Evolutionary conservation across 2,113 vertebrate species (phyloP), one percentile per base, ranked within the genome.

Genomic region (Phyllostomus hastatus): DNA sequence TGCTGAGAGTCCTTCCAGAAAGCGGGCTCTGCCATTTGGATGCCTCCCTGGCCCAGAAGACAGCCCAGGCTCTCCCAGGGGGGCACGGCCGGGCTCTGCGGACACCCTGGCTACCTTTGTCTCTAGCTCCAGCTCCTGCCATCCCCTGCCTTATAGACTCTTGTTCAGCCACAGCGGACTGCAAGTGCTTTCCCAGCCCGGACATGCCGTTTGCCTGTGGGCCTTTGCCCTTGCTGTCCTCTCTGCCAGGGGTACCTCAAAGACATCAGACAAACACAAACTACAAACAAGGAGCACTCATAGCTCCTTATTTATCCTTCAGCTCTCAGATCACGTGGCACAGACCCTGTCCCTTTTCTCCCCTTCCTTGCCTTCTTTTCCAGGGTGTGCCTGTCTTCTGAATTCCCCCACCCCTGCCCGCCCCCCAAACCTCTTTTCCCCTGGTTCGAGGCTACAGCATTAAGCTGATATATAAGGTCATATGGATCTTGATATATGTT

Each of bases 161-260:
- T 73, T 61, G 6, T 31, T 95, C 17, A 64, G 35, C 35, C 17
- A 33, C 9, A 67, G 66, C 31, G 24, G 81, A 52, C 9, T 2
- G 3, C 33, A 1, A 22, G 1, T 38, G 5, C n/a, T 67, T 50
- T 35, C 26, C 33, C 2, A 5, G 22, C 9, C 0, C 26, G 67
- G 64, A 75, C 12, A 3, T 35, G 19, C 43, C 11, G 24, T 69
- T 50, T 38, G n/a, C 52, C 14, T 82, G 26, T 33, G 59, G 35
- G 19, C 59, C 76, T 95, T 67, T 48, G 22, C 46, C 91, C 2
- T 35, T 28, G 35, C 48, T 46, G 7, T n/a, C 48, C 20, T 38
- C 28, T 88, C 70, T 33, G 9, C 31, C 8, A 43, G 82, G 26
- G 24, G 5, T 1, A 26, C 43, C 35, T 72, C 54, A 75, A 82